Percentiles rank a stretch among this genome's conserved stretches.
Conservation (phyloP, 2,888 invertebrate genomes). For the Siphlonurus alternatus region DNA sequence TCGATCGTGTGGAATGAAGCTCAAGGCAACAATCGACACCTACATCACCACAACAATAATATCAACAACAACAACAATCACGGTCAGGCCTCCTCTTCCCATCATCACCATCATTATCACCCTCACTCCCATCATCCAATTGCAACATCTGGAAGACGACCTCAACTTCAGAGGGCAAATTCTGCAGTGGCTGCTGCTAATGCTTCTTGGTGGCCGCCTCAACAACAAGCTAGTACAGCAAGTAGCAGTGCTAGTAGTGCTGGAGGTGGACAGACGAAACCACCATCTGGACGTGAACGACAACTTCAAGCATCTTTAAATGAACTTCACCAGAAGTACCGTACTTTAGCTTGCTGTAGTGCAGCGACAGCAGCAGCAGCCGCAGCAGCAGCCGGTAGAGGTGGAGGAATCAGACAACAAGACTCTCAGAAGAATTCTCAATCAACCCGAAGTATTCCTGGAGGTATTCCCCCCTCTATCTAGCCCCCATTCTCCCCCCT, state of each 20-base stretch:
- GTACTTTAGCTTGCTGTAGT: neutral
- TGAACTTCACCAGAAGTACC: neutral
- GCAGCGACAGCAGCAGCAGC: neutral
- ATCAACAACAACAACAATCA: neutral
- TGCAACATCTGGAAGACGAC: neutral
- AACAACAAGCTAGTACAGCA: neutral
- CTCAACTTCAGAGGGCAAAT: neutral
- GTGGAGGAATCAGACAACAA: neutral
- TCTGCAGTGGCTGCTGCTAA: neutral
- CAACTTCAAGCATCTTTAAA: neutral
- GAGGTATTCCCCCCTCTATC: neutral
- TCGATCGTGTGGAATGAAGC: neutral
- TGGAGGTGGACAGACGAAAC: neutral
- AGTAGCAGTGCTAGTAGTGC: neutral
- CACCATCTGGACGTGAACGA: neutral
- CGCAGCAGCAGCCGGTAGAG: neutral
- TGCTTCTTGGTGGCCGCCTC: neutral
- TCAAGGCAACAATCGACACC: neutral
- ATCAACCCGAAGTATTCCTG: neutral
- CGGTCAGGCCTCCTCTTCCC: neutral
- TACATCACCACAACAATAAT: neutral
- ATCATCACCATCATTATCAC: neutral
- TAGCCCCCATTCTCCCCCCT: neutral
- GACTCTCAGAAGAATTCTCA: neutral
- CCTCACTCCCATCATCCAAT: neutral